Evolutionary conservation across 2,888 invertebrate species (phyloP).

Genomic region (Drosophila barbarae): DNA sequence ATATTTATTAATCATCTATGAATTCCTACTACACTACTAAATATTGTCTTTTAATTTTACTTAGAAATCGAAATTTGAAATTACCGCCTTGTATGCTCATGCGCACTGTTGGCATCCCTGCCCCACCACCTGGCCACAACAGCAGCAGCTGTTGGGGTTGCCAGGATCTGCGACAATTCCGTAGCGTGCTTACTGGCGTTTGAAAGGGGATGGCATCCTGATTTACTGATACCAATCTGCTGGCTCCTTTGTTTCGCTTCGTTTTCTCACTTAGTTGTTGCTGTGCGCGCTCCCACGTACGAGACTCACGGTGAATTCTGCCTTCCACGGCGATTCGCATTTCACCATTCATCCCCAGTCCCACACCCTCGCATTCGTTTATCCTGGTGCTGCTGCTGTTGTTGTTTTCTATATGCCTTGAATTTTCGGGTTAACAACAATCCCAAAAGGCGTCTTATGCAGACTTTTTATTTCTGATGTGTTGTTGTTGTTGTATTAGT

Average conservation of each 20-base stretch:
- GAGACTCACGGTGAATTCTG: slow-evolving; percentile 30
- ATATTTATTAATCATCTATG: slow-evolving; percentile 3
- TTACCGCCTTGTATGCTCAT: slow-evolving; percentile 6
- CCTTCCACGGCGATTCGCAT: slow-evolving; percentile 21
- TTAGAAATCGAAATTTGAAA: not conserved
- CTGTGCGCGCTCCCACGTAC: slow-evolving; percentile 55
- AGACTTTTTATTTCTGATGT: not conserved
- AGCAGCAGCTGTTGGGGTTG: slow-evolving; percentile 28
- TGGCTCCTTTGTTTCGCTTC: slow-evolving; percentile 30
- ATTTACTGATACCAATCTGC: slow-evolving; percentile 7
- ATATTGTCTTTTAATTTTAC: not conserved
- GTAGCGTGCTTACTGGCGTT: not conserved
- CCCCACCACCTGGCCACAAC: not conserved
- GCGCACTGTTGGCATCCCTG: slow-evolving; percentile 8
- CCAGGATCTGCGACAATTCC: slow-evolving; percentile 1
- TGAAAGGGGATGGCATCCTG: slow-evolving; percentile 16
- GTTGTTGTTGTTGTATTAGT: not conserved
- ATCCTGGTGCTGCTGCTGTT: slow-evolving; percentile 31
- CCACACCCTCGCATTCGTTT: slow-evolving; percentile 18
- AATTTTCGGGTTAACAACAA: slow-evolving; percentile 34
- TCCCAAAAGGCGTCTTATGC: not conserved
- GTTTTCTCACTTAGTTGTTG: slow-evolving; percentile 48
- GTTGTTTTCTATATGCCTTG: slow-evolving; percentile 29
- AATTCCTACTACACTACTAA: not conserved
- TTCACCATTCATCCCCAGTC: slow-evolving; percentile 18